phyloP scores from a whole-genome alignment of 2,888 invertebrate species.

The Digitonthophagus gazella region DNA sequence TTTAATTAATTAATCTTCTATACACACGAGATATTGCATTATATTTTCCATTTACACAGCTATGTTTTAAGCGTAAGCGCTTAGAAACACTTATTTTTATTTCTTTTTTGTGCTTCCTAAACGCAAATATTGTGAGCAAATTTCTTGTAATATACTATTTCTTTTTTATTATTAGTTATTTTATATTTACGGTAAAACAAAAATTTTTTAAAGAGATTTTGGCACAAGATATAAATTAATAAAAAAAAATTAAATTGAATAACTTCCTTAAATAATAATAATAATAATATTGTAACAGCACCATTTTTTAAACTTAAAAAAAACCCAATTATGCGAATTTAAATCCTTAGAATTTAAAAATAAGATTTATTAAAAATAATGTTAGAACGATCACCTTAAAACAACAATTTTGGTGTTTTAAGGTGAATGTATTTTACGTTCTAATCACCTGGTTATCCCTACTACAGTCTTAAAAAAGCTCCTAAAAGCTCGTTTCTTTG shows the following conservation, averaged over 20 bases:
- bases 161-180: neutral
- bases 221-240: no score
- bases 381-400: neutral
- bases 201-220: no score
- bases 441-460: constrained; percentile 12
- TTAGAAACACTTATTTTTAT: constrained; percentile 49
- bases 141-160: constrained; percentile 11
- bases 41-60: constrained; percentile 41
- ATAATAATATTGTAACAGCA: neutral
- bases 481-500: neutral
- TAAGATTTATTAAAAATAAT: no score
- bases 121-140: constrained; percentile 51
- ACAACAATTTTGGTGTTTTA: neutral
- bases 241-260: no score
- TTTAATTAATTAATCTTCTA: no score
- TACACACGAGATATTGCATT: constrained; percentile 52
- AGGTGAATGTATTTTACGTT: neutral
- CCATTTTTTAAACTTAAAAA: neutral
- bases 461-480: neutral
- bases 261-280: no score
- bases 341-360: neutral
- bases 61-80: constrained; percentile 40
- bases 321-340: neutral
- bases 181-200: no score
- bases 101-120: constrained; percentile 35